Conservation (phyloP, 2,888 invertebrate species). For the Opisthograptis luteolata region DNA sequence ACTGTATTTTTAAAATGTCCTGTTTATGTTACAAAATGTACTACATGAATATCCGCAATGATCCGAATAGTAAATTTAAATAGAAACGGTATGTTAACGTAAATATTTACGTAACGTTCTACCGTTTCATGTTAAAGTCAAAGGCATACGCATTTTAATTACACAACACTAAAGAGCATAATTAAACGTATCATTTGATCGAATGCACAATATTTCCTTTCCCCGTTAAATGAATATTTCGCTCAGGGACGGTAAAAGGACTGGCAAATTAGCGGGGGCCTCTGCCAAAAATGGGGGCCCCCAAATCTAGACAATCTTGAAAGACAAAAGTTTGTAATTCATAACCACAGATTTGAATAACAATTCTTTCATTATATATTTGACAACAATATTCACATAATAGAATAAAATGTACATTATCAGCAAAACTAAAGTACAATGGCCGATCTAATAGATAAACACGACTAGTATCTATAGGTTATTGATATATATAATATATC, state of each 20-base stretch:
- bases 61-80: too few species aligned
- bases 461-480: too few species aligned
- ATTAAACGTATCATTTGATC: slow-evolving; percentile 66
- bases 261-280: not conserved
- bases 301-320: too few species aligned
- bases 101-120: not conserved
- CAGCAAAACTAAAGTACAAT: too few species aligned
- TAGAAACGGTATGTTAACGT: too few species aligned
- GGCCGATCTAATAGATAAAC: too few species aligned
- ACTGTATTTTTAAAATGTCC: too few species aligned
- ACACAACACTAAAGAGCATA: slow-evolving; percentile 49
- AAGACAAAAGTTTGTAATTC: not conserved
- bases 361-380: not conserved
- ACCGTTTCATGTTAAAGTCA: slow-evolving; percentile 2
- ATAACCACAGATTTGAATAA: too few species aligned
- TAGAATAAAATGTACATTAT: too few species aligned
- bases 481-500: too few species aligned
- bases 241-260: not conserved
- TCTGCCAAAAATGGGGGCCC: not conserved
- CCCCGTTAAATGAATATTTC: slow-evolving; percentile 62
- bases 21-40: not conserved
- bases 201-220: slow-evolving; percentile 68
- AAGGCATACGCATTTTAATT: slow-evolving; percentile 29
- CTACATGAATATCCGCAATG: too few species aligned
- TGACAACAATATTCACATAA: too few species aligned